phyloP scores from a whole-genome alignment of 2,888 invertebrate genomes.

The Eremobia ochroleuca region DNA sequence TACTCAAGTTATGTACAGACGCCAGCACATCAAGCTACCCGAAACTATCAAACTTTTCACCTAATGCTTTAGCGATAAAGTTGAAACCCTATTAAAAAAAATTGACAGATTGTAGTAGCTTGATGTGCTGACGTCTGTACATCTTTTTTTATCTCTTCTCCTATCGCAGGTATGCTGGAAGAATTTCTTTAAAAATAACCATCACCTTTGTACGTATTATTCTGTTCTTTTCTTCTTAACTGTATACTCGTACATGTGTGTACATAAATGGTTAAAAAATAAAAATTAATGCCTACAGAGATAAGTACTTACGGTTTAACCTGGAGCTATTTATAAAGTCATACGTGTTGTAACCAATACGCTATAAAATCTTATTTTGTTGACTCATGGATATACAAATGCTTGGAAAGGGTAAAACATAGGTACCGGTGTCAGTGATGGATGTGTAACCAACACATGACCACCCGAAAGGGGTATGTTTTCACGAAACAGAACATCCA shows the following conservation, averaged over 20 bases:
- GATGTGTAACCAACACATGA: conserved; percentile 41
- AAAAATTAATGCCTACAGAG: background rate
- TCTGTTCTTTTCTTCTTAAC: background rate
- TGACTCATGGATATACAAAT: conserved; percentile 28
- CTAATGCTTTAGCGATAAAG: no score
- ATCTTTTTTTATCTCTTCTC: background rate
- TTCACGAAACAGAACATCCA: conserved; percentile 20
- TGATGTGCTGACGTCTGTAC: no score
- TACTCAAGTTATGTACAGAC: no score
- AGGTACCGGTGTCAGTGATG: conserved; percentile 36
- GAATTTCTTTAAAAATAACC: background rate
- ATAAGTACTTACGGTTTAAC: background rate
- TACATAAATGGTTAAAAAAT: background rate
- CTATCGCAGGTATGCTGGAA: no score
- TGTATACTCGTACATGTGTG: no score
- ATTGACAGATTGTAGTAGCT: no score
- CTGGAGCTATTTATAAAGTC: background rate
- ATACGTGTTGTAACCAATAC: conserved; percentile 7
- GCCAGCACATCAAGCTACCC: no score
- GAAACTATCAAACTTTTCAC: no score
- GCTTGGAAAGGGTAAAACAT: conserved; percentile 24
- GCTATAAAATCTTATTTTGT: conserved; percentile 23
- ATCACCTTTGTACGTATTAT: background rate
- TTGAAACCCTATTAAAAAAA: no score
- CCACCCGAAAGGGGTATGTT: conserved; percentile 33